These are phyloP conservation scores for Cyanoliseus patagonus DNA, from an alignment of 2,113 vertebrate genomes.

Conservation along the genomic window DNA sequence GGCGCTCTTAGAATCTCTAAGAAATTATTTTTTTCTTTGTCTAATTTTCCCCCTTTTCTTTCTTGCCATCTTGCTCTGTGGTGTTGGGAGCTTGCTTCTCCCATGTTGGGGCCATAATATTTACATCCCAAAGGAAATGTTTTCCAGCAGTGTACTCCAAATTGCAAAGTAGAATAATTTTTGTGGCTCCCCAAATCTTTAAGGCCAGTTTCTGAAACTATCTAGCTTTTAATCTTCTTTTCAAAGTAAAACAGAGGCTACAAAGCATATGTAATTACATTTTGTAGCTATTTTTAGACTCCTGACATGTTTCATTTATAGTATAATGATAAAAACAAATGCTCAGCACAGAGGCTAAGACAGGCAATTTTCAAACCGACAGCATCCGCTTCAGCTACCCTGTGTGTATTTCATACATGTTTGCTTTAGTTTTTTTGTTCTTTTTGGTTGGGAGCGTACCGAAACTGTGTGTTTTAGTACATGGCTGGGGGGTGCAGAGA, in stretches of 20 bases:
- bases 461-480: background rate
- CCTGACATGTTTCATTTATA: conserved; percentile 35
- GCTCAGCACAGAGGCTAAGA: background rate
- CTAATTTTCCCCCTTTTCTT: background rate
- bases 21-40: conserved; percentile 37
- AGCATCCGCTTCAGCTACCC: background rate
- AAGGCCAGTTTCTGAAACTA: conserved; percentile 43
- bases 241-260: conserved; percentile 34
- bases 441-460: background rate
- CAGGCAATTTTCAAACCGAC: background rate
- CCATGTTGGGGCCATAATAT: background rate
- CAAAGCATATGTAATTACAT: conserved; percentile 52
- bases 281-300: conserved; percentile 57
- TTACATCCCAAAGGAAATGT: conserved; percentile 12
- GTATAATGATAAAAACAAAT: conserved; percentile 48
- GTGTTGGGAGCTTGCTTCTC: background rate
- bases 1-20: background rate
- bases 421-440: background rate
- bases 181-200: conserved; percentile 54
- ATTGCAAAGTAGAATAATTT: conserved; percentile 37
- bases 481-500: background rate
- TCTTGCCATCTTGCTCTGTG: background rate
- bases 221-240: conserved; percentile 54
- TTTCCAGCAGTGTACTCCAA: background rate
- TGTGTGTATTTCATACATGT: background rate